phyloP scores from a whole-genome alignment of 2,797 vertebrate genomes.

The Gymnothorax javanicus region DNA sequence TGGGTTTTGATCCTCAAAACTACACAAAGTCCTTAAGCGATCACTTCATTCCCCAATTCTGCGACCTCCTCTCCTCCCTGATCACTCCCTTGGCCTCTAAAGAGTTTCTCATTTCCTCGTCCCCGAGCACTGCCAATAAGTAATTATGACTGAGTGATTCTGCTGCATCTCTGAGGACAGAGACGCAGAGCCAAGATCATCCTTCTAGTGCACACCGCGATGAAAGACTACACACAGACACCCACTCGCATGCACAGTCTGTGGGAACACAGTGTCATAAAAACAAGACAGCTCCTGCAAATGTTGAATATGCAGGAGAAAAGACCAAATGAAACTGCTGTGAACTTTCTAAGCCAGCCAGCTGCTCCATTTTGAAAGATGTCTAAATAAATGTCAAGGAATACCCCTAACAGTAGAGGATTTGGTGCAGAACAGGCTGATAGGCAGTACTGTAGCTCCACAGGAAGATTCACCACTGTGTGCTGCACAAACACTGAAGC shows the following conservation, averaged over 20 bases:
- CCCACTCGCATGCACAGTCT: neutral
- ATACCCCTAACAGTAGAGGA: neutral
- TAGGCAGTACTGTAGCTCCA: neutral
- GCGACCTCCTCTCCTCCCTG: neutral
- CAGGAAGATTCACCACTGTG: neutral
- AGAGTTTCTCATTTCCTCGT: neutral
- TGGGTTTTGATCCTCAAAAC: slow-evolving; percentile 11
- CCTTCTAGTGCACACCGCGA: neutral
- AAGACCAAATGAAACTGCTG: slow-evolving; percentile 13
- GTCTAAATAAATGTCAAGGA: neutral
- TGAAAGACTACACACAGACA: neutral
- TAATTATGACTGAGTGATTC: slow-evolving; percentile 18
- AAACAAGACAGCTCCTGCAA: neutral
- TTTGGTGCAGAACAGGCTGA: neutral
- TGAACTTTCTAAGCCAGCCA: neutral
- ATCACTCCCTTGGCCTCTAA: neutral
- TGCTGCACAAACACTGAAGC: slow-evolving; percentile 1
- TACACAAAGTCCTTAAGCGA: slow-evolving; percentile 12
- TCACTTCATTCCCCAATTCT: neutral
- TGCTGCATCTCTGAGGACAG: slow-evolving; percentile 24
- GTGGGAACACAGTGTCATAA: neutral
- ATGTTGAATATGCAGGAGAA: neutral
- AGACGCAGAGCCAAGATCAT: neutral
- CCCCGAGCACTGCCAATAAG: neutral
- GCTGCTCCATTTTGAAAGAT: neutral